phyloP scores from a whole-genome alignment of 2,113 vertebrate genomes.

The Guaruba guarouba region DNA sequence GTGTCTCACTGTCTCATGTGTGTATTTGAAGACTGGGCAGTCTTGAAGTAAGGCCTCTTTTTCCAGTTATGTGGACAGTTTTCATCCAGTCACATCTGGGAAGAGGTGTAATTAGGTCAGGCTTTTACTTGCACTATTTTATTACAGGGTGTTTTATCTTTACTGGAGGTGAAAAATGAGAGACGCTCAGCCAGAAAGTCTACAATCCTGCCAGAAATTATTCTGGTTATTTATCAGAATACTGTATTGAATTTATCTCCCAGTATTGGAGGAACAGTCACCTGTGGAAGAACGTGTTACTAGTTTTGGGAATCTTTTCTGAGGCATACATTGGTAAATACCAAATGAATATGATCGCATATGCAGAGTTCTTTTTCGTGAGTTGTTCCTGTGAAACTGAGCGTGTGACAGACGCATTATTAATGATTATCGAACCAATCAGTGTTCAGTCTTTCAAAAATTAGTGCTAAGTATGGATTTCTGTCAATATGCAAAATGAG shows the following conservation, averaged over 20 bases:
- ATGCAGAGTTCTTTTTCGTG: not conserved
- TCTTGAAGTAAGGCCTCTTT: not conserved
- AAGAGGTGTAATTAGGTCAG: not conserved
- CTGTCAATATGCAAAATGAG: not conserved
- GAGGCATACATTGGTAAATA: not conserved
- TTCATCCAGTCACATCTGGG: not conserved
- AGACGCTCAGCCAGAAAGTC: not conserved
- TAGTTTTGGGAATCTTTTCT: not conserved
- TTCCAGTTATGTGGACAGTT: not conserved
- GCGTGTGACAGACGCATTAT: not conserved
- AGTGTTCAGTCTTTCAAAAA: not conserved
- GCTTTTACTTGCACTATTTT: not conserved
- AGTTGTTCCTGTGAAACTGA: not conserved
- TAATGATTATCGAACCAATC: not conserved
- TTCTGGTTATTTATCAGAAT: not conserved
- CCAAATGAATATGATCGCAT: not conserved
- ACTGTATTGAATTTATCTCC: not conserved
- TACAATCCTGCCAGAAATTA: slow-evolving; percentile 6
- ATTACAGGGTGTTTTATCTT: slow-evolving; percentile 9
- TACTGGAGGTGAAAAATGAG: not conserved
- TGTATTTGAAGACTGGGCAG: not conserved
- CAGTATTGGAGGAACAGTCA: not conserved
- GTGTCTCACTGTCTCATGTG: fast-evolving
- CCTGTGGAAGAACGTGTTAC: not conserved
- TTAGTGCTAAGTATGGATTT: not conserved